Conservation (phyloP, 2,888 invertebrate genomes). For the Temnothorax rugatulus region DNA sequence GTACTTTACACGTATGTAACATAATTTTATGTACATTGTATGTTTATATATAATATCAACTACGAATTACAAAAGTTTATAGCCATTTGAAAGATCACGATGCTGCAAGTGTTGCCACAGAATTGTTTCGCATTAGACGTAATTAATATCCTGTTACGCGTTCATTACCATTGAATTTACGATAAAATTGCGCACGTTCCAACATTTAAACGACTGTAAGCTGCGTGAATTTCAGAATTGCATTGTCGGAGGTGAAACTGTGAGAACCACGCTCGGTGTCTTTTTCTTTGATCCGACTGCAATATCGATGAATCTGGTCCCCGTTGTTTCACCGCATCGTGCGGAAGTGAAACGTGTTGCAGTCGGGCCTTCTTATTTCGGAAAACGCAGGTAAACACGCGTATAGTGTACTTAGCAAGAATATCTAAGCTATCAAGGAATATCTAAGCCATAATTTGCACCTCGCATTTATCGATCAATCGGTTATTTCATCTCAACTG, state of each 20-base stretch:
- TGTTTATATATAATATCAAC: background rate
- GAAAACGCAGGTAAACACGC: conserved; percentile 1
- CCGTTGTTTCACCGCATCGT: conserved; percentile 47
- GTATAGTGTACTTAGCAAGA: background rate
- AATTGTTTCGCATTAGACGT: background rate
- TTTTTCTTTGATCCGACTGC: conserved; percentile 22
- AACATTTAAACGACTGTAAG: background rate
- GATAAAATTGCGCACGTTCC: background rate
- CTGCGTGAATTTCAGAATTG: conserved; percentile 23
- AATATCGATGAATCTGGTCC: conserved; percentile 50
- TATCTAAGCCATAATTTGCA: conserved; percentile 12
- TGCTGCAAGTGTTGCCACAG: background rate
- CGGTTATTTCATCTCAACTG: background rate
- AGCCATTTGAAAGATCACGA: too few species aligned
- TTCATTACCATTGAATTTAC: background rate
- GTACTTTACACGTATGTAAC: background rate
- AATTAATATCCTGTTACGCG: conserved; percentile 9
- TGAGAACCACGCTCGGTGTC: conserved; percentile 51
- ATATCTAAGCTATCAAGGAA: background rate
- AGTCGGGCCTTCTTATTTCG: conserved; percentile 5
- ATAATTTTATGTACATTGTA: background rate
- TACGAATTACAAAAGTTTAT: background rate
- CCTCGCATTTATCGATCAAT: background rate
- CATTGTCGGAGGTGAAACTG: conserved; percentile 61
- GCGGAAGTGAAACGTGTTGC: conserved; percentile 65